A percentile compares a stretch with the other conserved stretches of the same genome.
These are phyloP conservation scores for Paradoxurus hermaphroditus DNA, from an alignment of 2,113 vertebrate genomes.

Conservation along the genomic window DNA sequence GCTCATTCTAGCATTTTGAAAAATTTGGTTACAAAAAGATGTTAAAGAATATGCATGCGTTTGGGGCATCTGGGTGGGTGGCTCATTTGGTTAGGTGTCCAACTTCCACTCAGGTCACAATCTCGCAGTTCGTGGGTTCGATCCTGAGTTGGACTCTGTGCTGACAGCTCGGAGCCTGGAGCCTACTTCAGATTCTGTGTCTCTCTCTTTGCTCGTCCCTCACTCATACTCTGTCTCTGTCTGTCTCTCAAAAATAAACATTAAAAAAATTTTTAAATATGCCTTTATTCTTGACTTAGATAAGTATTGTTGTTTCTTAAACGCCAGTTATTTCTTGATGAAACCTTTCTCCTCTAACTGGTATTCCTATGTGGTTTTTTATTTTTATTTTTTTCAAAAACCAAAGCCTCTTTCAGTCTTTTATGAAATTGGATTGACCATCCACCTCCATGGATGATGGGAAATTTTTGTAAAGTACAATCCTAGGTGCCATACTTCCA, in stretches of 20 bases:
- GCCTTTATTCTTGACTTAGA: neutral
- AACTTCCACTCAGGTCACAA: too few species aligned
- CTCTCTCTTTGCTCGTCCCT: too few species aligned
- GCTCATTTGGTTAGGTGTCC: too few species aligned
- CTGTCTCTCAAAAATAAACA: too few species aligned
- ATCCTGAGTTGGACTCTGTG: too few species aligned
- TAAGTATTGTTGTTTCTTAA: neutral
- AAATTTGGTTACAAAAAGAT: neutral
- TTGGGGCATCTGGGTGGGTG: neutral
- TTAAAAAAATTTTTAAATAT: neutral
- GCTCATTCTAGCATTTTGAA: neutral
- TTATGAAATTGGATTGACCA: neutral
- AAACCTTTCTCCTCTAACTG: neutral
- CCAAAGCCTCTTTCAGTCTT: neutral
- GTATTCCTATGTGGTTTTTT: neutral
- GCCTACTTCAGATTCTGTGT: too few species aligned
- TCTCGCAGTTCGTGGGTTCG: too few species aligned
- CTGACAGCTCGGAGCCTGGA: too few species aligned
- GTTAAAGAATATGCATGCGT: neutral
- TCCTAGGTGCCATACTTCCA: neutral
- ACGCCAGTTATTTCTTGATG: neutral
- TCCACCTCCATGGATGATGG: neutral
- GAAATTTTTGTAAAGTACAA: neutral
- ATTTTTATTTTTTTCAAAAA: neutral
- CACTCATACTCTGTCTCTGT: too few species aligned